Conservation (phyloP, 2,888 invertebrate genomes). For the Oligia fasciuncula region DNA sequence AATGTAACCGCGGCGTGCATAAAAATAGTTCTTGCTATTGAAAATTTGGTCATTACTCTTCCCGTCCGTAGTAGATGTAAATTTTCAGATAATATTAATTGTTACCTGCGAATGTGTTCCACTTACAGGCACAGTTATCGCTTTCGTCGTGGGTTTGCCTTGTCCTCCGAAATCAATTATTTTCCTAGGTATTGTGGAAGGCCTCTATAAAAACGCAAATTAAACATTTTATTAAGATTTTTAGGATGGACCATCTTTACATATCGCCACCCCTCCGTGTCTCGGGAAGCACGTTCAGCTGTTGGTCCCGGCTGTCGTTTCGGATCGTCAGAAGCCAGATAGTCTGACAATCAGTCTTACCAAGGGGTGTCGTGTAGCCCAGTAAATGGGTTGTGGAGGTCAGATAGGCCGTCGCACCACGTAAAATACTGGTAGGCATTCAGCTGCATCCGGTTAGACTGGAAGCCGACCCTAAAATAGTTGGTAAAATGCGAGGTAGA, state of each 20-base stretch:
- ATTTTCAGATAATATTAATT: background rate
- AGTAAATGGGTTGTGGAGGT: background rate
- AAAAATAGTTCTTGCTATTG: background rate
- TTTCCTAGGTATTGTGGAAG: constrained; percentile 68
- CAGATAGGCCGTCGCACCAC: background rate
- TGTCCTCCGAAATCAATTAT: constrained; percentile 39
- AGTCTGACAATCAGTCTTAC: background rate
- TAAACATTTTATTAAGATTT: constrained; percentile 3
- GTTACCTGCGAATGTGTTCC: constrained; percentile 37
- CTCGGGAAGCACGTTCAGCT: background rate
- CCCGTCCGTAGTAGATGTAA: background rate
- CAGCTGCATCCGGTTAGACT: background rate
- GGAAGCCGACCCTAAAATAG: background rate
- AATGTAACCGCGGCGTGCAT: background rate
- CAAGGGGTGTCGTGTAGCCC: background rate
- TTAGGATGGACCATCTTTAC: background rate
- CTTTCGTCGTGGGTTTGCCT: constrained; percentile 12
- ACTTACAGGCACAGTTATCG: constrained; percentile 43
- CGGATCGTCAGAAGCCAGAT: background rate
- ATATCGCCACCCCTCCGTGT: background rate
- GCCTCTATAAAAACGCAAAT: constrained; percentile 65
- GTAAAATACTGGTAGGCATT: background rate
- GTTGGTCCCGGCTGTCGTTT: background rate
- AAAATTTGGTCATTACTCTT: background rate
- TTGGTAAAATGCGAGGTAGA: background rate